Conservation (phyloP, 2,797 vertebrate genomes). For the Aratinga solstitialis region DNA sequence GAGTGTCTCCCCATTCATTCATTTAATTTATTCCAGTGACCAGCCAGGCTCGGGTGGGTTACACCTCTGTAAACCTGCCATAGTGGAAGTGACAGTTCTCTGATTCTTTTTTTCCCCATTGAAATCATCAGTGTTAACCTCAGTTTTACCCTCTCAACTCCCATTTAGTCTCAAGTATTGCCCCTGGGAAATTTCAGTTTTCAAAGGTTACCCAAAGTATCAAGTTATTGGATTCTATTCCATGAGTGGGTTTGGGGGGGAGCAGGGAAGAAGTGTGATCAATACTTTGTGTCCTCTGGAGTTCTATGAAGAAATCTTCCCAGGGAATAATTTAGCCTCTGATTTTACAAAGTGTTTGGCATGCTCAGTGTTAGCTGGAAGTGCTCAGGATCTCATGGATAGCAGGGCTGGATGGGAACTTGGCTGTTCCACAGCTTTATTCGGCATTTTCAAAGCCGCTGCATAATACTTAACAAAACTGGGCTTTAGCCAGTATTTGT, state of each 20-base stretch:
- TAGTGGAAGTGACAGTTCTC: background rate
- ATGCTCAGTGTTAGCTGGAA: background rate
- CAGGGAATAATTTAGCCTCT: background rate
- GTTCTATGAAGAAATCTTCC: background rate
- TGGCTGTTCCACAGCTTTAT: background rate
- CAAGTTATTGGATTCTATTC: background rate
- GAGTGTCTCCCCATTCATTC: background rate
- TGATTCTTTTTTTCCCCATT: background rate
- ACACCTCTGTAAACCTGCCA: background rate
- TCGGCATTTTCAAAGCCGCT: background rate
- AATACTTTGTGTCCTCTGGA: background rate
- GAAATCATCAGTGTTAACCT: background rate
- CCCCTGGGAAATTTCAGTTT: background rate
- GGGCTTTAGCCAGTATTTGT: background rate
- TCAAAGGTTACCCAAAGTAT: background rate
- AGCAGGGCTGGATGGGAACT: background rate
- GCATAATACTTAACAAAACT: background rate
- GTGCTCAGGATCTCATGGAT: background rate
- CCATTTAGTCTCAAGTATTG: background rate
- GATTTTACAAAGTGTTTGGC: background rate
- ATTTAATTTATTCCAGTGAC: background rate
- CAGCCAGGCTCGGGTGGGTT: fast-evolving
- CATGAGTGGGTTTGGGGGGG: fast-evolving
- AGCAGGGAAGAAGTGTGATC: fast-evolving
- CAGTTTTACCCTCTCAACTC: background rate